Evolutionary conservation across 2,113 vertebrate genomes (phyloP).

Genomic region (Hipposideros armiger): DNA sequence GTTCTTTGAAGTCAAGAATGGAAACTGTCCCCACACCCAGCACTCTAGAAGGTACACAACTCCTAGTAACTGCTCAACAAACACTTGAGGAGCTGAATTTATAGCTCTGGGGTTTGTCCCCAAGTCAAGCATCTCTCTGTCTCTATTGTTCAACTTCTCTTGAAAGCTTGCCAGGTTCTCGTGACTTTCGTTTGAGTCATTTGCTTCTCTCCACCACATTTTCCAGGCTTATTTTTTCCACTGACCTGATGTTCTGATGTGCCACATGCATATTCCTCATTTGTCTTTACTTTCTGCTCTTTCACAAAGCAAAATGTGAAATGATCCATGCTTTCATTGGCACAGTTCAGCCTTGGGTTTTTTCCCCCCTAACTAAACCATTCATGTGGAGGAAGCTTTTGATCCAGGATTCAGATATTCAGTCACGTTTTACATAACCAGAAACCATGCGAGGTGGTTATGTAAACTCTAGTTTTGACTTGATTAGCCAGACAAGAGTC

Average conservation of each 20-base stretch:
- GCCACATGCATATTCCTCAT: slow-evolving; percentile 66
- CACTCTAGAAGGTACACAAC: background rate
- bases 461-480: slow-evolving; percentile 77
- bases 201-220: slow-evolving; percentile 56
- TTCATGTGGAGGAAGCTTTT: slow-evolving; percentile 87
- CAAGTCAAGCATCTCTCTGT: slow-evolving; percentile 55
- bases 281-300: slow-evolving; percentile 83
- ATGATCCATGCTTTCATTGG: slow-evolving; percentile 81
- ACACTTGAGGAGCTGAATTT: background rate
- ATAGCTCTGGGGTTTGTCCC: background rate
- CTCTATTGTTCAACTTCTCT: slow-evolving; percentile 62
- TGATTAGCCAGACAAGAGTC: slow-evolving; percentile 71
- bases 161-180: slow-evolving; percentile 50
- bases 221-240: slow-evolving; percentile 64
- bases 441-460: slow-evolving; percentile 80
- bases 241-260: slow-evolving; percentile 74
- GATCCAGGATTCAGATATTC: slow-evolving; percentile 85
- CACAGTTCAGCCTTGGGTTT: slow-evolving; percentile 68
- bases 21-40: background rate
- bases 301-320: slow-evolving; percentile 86
- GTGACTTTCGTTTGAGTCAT: slow-evolving; percentile 66
- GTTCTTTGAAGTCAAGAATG: background rate
- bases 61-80: background rate
- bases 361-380: slow-evolving; percentile 73
- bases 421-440: slow-evolving; percentile 84